phyloP scores from a whole-genome alignment of 2,888 invertebrate species.

The Meloe dianella region DNA sequence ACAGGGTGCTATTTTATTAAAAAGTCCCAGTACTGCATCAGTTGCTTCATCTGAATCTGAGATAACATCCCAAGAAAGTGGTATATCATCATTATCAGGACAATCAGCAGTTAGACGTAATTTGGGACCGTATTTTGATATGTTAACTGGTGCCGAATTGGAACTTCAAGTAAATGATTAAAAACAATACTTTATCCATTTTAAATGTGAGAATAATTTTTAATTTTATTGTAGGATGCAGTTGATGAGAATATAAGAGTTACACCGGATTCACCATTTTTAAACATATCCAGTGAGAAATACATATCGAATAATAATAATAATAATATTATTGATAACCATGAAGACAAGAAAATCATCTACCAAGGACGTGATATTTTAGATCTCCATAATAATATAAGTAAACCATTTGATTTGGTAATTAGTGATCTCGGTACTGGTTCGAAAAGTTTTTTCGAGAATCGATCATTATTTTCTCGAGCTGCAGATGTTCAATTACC shows the following conservation, averaged over 20 bases:
- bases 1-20: slow-evolving; percentile 35
- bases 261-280: background rate
- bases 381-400: slow-evolving; percentile 32
- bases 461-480: slow-evolving; percentile 38
- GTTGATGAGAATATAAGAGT: background rate
- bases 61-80: slow-evolving; percentile 29
- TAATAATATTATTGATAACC: background rate
- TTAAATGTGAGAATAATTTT: background rate
- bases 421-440: slow-evolving; percentile 22
- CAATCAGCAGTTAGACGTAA: slow-evolving; percentile 15
- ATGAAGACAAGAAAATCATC: slow-evolving; percentile 21
- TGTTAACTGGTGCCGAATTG: slow-evolving; percentile 31
- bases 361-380: slow-evolving; percentile 35
- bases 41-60: slow-evolving; percentile 14
- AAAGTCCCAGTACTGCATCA: slow-evolving; percentile 26
- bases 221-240: background rate
- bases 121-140: slow-evolving; percentile 30
- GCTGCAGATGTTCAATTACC: slow-evolving; percentile 30
- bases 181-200: background rate
- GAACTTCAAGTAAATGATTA: slow-evolving; percentile 24
- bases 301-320: background rate
- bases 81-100: slow-evolving; percentile 29
- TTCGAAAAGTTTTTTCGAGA: slow-evolving; percentile 32
- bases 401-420: slow-evolving; percentile 21
- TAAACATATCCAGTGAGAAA: background rate